Evolutionary conservation across 2,113 vertebrate species (phyloP), one percentile per base, ranked within the genome.

Genomic region (Lontra canadensis): DNA sequence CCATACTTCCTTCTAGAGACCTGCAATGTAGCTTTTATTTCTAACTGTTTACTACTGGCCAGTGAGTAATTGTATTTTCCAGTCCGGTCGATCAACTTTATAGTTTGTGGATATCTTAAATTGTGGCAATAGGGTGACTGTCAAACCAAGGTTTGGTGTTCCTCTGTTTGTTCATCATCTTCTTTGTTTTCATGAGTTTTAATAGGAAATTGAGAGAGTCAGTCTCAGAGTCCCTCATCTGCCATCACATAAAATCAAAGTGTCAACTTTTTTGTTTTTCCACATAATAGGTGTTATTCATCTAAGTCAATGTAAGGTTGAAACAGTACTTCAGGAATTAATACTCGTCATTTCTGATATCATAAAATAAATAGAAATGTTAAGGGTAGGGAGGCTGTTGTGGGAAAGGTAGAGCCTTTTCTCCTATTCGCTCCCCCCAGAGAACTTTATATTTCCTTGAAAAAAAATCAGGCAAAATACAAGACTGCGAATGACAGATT

Each of bases 281-380:
- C 92, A 94, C 81, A n/a, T 49, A 88, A 85, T 26, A 96, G 39
- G 39, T 93, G 3, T 73, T 74, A 90, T 95, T 96, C 44, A 94
- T 79, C 15, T 88, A 91, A 86, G 65, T 91, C 79, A 92, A 94
- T 20, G 23, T 59, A 20, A 69, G 55, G 26, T 14, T 93, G 55
- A 95, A 90, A 84, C 0, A 78, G 13, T 76, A 80, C 71, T 85
- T 85, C 29, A 89, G 39, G 25, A 83, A 91, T 59, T 81, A 93
- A 86, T 57, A 88, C 4, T 73, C 42, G 85, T 82, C 31, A 71
- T 57, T 93, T 42, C 34, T 65, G 36, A 81, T 86, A 34, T 49
- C 15, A 81, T 49, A 47, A 76, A 82, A n/a, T 36, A 63, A 74
- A 90, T 0, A 90, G 86, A 96, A 90, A 69, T 23, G 29, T 3